Evolutionary conservation across 2,888 invertebrate genomes (phyloP).

Genomic region (Leucania comma): DNA sequence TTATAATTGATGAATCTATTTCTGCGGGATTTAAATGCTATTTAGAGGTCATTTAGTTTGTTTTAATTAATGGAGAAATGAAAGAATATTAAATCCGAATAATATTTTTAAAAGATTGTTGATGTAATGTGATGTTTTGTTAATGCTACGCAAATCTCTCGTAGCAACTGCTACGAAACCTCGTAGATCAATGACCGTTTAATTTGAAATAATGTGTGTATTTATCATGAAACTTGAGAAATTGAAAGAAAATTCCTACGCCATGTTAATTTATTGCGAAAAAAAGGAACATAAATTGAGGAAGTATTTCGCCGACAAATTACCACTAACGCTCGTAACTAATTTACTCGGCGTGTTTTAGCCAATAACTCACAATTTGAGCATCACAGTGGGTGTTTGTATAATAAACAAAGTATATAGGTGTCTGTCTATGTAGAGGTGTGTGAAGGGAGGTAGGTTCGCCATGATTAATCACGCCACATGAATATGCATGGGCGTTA

Average conservation of each 20-base stretch:
- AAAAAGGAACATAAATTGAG: slow-evolving; percentile 46
- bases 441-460: slow-evolving; percentile 71
- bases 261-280: slow-evolving; percentile 50
- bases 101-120: slow-evolving; percentile 33
- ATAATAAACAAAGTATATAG: slow-evolving; percentile 70
- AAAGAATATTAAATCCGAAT: slow-evolving; percentile 22
- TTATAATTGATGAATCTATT: slow-evolving; percentile 54
- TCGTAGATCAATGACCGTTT: slow-evolving; percentile 41
- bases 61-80: slow-evolving; percentile 51
- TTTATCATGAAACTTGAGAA: slow-evolving; percentile 48
- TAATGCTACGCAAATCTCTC: slow-evolving; percentile 33
- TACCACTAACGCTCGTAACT: slow-evolving; percentile 74
- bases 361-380: slow-evolving; percentile 76
- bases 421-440: slow-evolving; percentile 56
- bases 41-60: slow-evolving; percentile 46
- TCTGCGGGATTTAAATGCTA: slow-evolving; percentile 56
- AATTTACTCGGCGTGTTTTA: slow-evolving; percentile 75
- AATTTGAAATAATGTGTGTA: slow-evolving; percentile 40
- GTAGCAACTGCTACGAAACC: slow-evolving; percentile 25
- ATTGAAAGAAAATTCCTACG: slow-evolving; percentile 44
- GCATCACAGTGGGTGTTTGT: slow-evolving; percentile 70
- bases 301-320: slow-evolving; percentile 68
- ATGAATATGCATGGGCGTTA: slow-evolving; percentile 89
- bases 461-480: slow-evolving; percentile 87
- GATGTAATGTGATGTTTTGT: neutral